A percentile compares a stretch with the other conserved stretches of the same genome.
These are phyloP conservation scores for Cynocephalus volans DNA, from an alignment of 2,113 vertebrate species.

Conservation along the genomic window DNA sequence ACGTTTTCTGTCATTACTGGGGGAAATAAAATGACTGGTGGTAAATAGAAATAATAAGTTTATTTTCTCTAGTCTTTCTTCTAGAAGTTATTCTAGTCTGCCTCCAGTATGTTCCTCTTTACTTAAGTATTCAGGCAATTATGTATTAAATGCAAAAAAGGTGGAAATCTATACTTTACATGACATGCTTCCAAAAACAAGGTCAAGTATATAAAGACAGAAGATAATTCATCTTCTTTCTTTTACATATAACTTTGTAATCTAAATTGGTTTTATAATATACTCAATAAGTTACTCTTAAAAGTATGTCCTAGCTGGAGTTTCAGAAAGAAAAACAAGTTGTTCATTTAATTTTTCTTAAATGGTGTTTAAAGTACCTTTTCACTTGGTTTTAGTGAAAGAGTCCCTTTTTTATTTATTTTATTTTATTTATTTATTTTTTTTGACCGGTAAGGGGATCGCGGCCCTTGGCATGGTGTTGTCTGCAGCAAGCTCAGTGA, in stretches of 20 bases:
- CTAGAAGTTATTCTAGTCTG: not conserved
- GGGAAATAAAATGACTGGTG: not conserved
- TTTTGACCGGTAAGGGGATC: too few relatives aligned
- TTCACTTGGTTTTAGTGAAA: not conserved
- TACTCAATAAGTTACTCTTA: slow-evolving; percentile 38
- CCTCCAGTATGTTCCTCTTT: not conserved
- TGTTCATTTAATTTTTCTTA: not conserved
- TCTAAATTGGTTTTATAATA: not conserved
- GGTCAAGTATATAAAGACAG: not conserved
- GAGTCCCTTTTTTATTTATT: not conserved
- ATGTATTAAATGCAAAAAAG: not conserved
- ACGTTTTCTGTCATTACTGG: not conserved
- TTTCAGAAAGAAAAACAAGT: slow-evolving; percentile 53
- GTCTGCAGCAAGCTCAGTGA: too few relatives aligned
- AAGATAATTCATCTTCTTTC: not conserved
- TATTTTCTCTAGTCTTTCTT: not conserved
- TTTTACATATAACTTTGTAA: not conserved
- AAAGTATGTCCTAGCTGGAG: not conserved
- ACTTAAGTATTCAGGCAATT: not conserved
- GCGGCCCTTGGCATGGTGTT: too few relatives aligned
- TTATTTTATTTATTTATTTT: too few relatives aligned
- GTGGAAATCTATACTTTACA: not conserved
- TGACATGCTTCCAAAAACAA: not conserved
- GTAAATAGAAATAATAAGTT: not conserved
- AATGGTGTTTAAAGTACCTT: not conserved